phyloP scores from a whole-genome alignment of 2,888 invertebrate species.

The Maniola hyperantus region DNA sequence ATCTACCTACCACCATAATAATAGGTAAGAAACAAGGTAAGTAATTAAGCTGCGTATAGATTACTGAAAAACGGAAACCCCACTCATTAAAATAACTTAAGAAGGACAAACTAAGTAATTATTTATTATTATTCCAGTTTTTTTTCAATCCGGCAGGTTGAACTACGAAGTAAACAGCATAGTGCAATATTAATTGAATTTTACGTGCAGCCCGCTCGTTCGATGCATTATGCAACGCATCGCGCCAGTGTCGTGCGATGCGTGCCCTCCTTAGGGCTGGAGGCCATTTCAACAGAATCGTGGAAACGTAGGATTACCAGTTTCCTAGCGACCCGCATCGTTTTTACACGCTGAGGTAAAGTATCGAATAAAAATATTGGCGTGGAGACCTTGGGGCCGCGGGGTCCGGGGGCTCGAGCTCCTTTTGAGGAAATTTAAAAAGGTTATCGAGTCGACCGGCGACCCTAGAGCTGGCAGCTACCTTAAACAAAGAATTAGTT shows the following conservation, averaged over 20 bases:
- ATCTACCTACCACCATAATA: too few species aligned
- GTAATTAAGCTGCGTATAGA: neutral
- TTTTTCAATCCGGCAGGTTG: neutral
- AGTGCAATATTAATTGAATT: constrained; percentile 9
- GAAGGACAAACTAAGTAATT: neutral
- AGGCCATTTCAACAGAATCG: constrained; percentile 2
- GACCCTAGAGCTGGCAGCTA: too few species aligned
- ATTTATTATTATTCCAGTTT: too few species aligned
- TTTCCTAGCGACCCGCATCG: too few species aligned
- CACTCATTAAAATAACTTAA: neutral
- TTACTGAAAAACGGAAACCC: neutral
- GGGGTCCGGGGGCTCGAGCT: too few species aligned
- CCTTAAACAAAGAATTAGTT: too few species aligned
- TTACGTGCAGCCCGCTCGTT: neutral
- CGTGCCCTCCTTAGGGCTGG: neutral
- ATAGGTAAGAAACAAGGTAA: too few species aligned
- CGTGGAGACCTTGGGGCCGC: too few species aligned
- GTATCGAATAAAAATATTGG: too few species aligned
- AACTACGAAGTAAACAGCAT: neutral
- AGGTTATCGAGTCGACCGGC: too few species aligned
- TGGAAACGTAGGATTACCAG: neutral
- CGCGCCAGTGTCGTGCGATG: neutral
- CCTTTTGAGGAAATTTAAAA: too few species aligned
- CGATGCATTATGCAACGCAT: constrained; percentile 6
- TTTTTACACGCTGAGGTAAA: too few species aligned